Conservation (phyloP, 2,888 invertebrate species). For the Empis stercorea region DNA sequence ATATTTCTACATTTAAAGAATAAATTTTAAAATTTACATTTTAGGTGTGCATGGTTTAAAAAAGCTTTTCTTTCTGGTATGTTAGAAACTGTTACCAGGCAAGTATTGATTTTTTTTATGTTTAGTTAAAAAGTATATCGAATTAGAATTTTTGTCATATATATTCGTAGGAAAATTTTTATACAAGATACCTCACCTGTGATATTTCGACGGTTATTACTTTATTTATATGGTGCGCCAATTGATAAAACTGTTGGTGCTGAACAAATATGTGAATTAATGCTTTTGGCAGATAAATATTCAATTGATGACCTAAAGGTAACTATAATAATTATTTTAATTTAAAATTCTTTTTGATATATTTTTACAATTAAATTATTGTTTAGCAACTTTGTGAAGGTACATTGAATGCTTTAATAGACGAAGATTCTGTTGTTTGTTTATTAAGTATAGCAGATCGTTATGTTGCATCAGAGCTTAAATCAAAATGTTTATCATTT, state of each 20-base stretch:
- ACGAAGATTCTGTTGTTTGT: conserved; percentile 50
- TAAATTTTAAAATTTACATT: background rate
- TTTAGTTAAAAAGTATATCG: too few relatives aligned
- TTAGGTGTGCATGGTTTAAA: conserved; percentile 54
- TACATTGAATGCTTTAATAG: conserved; percentile 44
- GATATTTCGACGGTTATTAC: conserved; percentile 47
- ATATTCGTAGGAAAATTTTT: conserved; percentile 44
- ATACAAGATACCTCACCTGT: conserved; percentile 51
- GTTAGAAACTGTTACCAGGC: conserved; percentile 57
- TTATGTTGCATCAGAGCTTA: conserved; percentile 40
- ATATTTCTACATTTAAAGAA: too few relatives aligned
- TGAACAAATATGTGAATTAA: conserved; percentile 48
- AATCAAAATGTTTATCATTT: conserved; percentile 29
- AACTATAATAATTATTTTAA: background rate
- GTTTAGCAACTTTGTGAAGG: conserved; percentile 47
- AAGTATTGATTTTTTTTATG: conserved; percentile 10
- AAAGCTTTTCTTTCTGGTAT: conserved; percentile 55
- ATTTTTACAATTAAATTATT: background rate
- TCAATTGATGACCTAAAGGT: conserved; percentile 48
- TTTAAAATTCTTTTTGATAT: too few relatives aligned
- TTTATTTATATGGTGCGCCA: conserved; percentile 51
- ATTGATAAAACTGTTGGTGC: conserved; percentile 38
- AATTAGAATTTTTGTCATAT: too few relatives aligned
- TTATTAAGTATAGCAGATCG: conserved; percentile 53
- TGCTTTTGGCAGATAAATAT: conserved; percentile 49